These are phyloP conservation scores for human (Homo sapiens) DNA, from an alignment of 2,113 vertebrate species.

Conservation along the genomic window GRCh38 chr5:3361501-3362000, in stretches of 20 bases:
- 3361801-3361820: background rate
- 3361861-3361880: too few species aligned
- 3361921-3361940: too few species aligned
- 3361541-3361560: too few species aligned
- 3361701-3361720: background rate
- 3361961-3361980: background rate
- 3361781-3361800: background rate
- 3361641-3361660: too few species aligned
- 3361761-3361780: background rate
- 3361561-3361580: background rate
- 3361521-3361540: accelerated
- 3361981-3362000: background rate
- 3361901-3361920: background rate
- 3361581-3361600: too few species aligned
- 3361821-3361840: too few species aligned
- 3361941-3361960: too few species aligned
- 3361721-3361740: background rate
- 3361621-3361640: accelerated
- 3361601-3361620: accelerated
- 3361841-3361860: too few species aligned
- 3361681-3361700: accelerated
- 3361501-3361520: background rate
- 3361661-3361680: background rate
- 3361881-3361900: too few species aligned
- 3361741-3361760: background rate